Evolutionary conservation across 2,888 invertebrate species (phyloP).

Genomic region (Hypselothyrea guttata): DNA sequence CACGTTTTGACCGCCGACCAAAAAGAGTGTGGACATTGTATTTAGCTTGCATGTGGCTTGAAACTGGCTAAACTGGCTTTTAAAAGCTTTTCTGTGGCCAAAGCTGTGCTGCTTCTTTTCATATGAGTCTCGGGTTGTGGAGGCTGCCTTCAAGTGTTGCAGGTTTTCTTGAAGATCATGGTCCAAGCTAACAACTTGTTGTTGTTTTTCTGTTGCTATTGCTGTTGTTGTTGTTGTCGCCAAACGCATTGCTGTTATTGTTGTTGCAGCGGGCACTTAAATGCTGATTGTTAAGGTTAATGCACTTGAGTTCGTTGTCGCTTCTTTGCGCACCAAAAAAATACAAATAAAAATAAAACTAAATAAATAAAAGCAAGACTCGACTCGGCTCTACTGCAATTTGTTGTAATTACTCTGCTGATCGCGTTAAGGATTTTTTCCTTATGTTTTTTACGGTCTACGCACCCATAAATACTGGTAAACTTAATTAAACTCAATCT

Average conservation of each 20-base stretch:
- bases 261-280: constrained; percentile 58
- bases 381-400: constrained; percentile 33
- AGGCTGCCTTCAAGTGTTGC: constrained; percentile 62
- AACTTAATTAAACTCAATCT: constrained; percentile 37
- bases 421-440: constrained; percentile 50
- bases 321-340: constrained; percentile 71
- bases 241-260: constrained; percentile 63
- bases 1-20: constrained; percentile 54
- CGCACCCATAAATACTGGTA: constrained; percentile 58
- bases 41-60: constrained; percentile 32
- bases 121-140: constrained; percentile 17
- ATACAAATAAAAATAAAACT: too few relatives aligned
- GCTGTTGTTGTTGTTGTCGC: constrained; percentile 63
- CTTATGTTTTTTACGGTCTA: constrained; percentile 24
- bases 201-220: too few relatives aligned
- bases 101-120: constrained; percentile 11
- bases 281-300: constrained; percentile 78
- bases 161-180: constrained; percentile 75
- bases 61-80: constrained; percentile 75
- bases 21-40: constrained; percentile 44
- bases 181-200: constrained; percentile 64
- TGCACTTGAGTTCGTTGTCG: constrained; percentile 79
- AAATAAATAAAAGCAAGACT: too few relatives aligned
- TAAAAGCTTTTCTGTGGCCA: constrained; percentile 30
- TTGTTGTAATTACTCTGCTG: constrained; percentile 18